Evolutionary conservation across 2,888 invertebrate species (phyloP), one percentile per base, ranked within the genome.

Genomic region (Alentia gelatinosa): DNA sequence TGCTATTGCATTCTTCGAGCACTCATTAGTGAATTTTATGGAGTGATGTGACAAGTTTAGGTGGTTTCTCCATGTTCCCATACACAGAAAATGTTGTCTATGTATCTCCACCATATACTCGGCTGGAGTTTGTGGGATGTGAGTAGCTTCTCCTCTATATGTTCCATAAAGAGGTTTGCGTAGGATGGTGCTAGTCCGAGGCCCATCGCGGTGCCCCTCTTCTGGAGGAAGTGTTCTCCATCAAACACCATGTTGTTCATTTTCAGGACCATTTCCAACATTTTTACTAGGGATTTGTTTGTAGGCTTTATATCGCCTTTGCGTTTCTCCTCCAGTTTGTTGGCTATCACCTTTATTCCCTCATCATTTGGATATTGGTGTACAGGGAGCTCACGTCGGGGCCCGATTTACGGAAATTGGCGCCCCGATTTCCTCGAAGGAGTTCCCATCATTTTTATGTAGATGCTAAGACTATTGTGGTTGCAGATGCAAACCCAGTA

Each of bases 61-160:
- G n/a, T 83, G 83, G 35, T 83, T 3, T 5, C 1, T 37, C 39
- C 39, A 83, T 83, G 83, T 83, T 30, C 26, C 83, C 83, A 83
- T 1, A 83, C 19, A 39, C 35, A 83, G 83, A 83, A 83, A 5
- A 83, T 83, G 83, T 83, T 39, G n/a, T 83, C 83, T 35, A 83
- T 83, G 83, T 15, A 83, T 37, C 83, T 33, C 1, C 23, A 35
- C 83, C 83, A 83, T 19, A 40, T 3, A n/a, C 4, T 4, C 5
- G 83, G 9, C 37, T 37, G 1, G 1, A 35, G 9, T 9, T 1
- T 1, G 26, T 40, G 30, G 9, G n/a, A 5, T 1, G 1, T 4
- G 0, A 83, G 83, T 9, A 23, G 1, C 23, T 19, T 35, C 3
- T 4, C 37, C n/a, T 83, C 83, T 40, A 40, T 3, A 9, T 35